Percentiles rank a stretch among this genome's conserved stretches.
Conservation (phyloP, 2,888 invertebrate genomes). For the Meganola albula region DNA sequence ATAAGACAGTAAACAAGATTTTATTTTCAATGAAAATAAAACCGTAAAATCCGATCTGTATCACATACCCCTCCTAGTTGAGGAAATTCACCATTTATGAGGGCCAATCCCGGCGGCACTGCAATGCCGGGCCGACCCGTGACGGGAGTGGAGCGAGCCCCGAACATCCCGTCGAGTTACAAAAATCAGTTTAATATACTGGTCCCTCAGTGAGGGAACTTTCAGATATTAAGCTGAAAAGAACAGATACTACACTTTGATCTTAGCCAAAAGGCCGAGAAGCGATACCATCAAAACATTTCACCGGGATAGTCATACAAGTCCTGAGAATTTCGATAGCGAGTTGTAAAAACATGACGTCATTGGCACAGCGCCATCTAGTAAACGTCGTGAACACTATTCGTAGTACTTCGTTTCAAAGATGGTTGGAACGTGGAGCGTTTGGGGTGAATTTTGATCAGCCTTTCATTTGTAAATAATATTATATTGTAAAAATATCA, state of each 20-base stretch:
- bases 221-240: slow-evolving; percentile 30
- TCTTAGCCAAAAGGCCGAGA: slow-evolving; percentile 25
- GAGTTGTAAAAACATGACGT: slow-evolving; percentile 13
- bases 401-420: too few species aligned
- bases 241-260: slow-evolving; percentile 25
- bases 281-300: slow-evolving; percentile 3
- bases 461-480: too few species aligned
- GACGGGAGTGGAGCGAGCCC: slow-evolving; percentile 28
- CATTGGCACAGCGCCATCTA: slow-evolving; percentile 20
- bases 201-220: slow-evolving; percentile 27
- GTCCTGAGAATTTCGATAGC: slow-evolving; percentile 17
- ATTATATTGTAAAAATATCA: too few species aligned
- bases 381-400: not conserved
- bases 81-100: slow-evolving; percentile 7
- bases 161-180: slow-evolving; percentile 21
- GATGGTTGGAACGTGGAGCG: not conserved
- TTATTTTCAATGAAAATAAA: too few species aligned
- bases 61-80: too few species aligned
- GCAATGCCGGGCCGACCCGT: slow-evolving; percentile 28
- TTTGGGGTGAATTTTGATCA: too few species aligned
- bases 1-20: too few species aligned
- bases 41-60: too few species aligned
- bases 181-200: slow-evolving; percentile 28
- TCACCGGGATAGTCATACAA: slow-evolving; percentile 3
- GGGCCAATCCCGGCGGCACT: slow-evolving; percentile 27